phyloP scores from a whole-genome alignment of 2,113 vertebrate species.

The Narcine bancroftii region DNA sequence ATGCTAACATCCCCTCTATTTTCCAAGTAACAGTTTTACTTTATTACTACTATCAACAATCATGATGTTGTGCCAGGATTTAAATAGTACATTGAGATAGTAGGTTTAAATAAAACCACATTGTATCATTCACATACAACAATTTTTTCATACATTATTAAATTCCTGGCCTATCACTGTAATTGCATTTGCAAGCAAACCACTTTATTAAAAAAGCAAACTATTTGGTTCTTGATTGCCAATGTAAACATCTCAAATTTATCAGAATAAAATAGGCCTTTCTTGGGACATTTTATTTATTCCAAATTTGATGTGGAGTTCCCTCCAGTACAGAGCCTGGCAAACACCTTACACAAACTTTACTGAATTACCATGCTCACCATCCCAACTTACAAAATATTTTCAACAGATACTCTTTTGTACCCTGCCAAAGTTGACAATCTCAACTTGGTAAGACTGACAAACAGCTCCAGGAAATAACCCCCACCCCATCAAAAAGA shows the following conservation, averaged over 20 bases:
- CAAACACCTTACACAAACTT: background rate
- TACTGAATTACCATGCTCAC: background rate
- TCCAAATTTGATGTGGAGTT: background rate
- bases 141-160: background rate
- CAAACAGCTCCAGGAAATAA: background rate
- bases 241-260: background rate
- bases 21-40: background rate
- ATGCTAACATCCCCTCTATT: too few relatives aligned
- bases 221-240: background rate
- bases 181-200: background rate
- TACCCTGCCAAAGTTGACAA: background rate
- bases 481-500: background rate
- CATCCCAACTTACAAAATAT: background rate
- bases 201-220: conserved; percentile 2
- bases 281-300: background rate
- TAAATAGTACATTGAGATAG: background rate
- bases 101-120: background rate
- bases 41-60: background rate
- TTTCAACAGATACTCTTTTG: conserved; percentile 4
- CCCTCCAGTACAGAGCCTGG: background rate
- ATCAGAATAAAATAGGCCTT: background rate
- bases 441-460: background rate
- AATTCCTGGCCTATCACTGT: background rate
- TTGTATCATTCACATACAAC: background rate
- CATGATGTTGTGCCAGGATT: background rate